Evolutionary conservation across 2,797 vertebrate genomes (phyloP).

Genomic region (Alfaro cultratus): DNA sequence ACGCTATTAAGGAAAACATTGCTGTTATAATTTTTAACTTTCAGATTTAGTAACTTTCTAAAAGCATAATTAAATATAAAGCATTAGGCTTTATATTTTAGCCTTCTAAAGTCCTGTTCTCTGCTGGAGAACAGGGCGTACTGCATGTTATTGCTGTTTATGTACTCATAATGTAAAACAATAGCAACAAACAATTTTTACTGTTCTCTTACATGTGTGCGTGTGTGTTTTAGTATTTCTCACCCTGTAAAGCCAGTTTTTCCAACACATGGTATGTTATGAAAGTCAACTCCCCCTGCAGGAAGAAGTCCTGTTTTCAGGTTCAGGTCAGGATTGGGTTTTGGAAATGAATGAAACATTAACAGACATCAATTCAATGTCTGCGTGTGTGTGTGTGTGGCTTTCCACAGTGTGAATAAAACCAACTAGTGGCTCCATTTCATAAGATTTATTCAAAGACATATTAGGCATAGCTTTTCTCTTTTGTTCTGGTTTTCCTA

Average conservation of each 20-base stretch:
- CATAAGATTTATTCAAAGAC: neutral
- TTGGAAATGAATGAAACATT: no score
- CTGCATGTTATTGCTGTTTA: constrained; percentile 7
- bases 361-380: no score
- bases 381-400: neutral
- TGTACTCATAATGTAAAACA: constrained; percentile 15
- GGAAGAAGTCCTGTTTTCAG: neutral
- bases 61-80: no score
- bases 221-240: neutral
- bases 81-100: neutral
- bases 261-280: no score
- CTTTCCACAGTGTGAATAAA: constrained; percentile 14
- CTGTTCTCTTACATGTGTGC: neutral
- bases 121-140: neutral
- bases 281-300: no score
- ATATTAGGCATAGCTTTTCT: neutral
- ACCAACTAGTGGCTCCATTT: neutral
- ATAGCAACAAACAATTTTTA: neutral
- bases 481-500: neutral
- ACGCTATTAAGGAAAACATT: neutral
- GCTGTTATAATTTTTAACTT: neutral
- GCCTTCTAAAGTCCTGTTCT: neutral
- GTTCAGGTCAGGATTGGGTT: neutral
- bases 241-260: no score
- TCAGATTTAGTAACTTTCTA: neutral